Evolutionary conservation across 1,140 invertebrate genomes (phyloP).

Genomic region (Drosophila saltans): DNA sequence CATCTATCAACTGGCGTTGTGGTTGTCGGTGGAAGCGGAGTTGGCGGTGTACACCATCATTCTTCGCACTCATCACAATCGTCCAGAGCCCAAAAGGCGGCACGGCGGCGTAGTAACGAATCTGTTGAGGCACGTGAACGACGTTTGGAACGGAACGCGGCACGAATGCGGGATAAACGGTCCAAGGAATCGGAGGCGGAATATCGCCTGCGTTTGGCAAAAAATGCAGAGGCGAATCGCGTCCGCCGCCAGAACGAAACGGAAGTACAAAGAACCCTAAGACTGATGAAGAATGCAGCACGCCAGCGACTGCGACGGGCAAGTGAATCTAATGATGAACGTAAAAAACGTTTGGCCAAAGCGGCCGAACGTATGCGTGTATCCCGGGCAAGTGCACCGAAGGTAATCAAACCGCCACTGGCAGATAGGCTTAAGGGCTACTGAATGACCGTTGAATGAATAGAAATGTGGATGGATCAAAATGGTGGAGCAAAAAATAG

Average conservation of each 20-base stretch:
- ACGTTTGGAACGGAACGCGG: slow-evolving; percentile 77
- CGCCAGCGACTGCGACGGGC: slow-evolving; percentile 78
- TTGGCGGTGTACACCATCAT: slow-evolving; percentile 37
- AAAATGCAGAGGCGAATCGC: slow-evolving; percentile 82
- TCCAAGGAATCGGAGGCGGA: slow-evolving; percentile 77
- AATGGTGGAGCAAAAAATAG: slow-evolving; percentile 4
- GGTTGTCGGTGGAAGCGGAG: slow-evolving; percentile 41
- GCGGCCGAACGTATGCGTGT: slow-evolving; percentile 78
- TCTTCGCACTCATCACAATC: slow-evolving; percentile 36
- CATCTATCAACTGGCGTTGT: slow-evolving; percentile 71
- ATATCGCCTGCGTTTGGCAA: slow-evolving; percentile 77
- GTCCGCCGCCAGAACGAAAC: slow-evolving; percentile 81
- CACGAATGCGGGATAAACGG: slow-evolving; percentile 79
- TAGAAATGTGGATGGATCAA: not conserved
- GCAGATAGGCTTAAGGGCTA: slow-evolving; percentile 81
- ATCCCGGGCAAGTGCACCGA: slow-evolving; percentile 73
- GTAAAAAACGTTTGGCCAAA: slow-evolving; percentile 84
- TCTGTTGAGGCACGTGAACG: slow-evolving; percentile 74
- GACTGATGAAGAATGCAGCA: slow-evolving; percentile 83
- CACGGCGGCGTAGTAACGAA: slow-evolving; percentile 79
- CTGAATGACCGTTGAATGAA: slow-evolving; percentile 28
- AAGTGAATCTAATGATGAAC: slow-evolving; percentile 84
- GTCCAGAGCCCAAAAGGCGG: slow-evolving; percentile 74
- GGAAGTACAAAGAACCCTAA: slow-evolving; percentile 83
- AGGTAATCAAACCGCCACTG: slow-evolving; percentile 79